Percentiles rank a stretch among this genome's conserved stretches.
Evolutionary conservation across 2,797 vertebrate genomes (phyloP).

Genomic region (Astyanax mexicanus): DNA sequence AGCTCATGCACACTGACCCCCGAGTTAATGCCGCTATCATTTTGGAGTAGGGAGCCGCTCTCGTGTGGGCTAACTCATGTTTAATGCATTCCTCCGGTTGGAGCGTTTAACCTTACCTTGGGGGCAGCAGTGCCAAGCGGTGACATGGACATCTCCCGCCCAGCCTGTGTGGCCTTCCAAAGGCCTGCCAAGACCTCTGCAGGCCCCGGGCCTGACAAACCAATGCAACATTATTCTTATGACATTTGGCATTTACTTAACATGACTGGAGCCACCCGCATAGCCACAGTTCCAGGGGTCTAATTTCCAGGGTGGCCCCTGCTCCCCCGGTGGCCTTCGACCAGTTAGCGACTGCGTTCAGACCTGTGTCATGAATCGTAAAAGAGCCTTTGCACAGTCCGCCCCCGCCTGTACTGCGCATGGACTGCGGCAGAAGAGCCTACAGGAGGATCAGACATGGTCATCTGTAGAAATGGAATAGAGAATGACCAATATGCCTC

Average conservation of each 20-base stretch:
- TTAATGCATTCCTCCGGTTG: constrained; percentile 76
- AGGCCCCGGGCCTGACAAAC: constrained; percentile 60
- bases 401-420: neutral
- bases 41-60: constrained; percentile 72
- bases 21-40: constrained; percentile 79
- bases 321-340: constrained; percentile 53
- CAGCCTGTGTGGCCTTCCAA: constrained; percentile 45
- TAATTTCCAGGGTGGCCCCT: constrained; percentile 64
- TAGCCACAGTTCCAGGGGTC: constrained; percentile 51
- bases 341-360: constrained; percentile 52
- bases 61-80: constrained; percentile 76
- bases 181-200: constrained; percentile 55
- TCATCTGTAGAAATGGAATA: too few relatives aligned
- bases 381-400: constrained; percentile 47
- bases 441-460: too few relatives aligned
- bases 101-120: constrained; percentile 77
- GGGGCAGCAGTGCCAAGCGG: constrained; percentile 55
- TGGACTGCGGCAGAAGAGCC: neutral
- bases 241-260: constrained; percentile 72
- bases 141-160: constrained; percentile 29
- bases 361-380: constrained; percentile 59
- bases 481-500: too few relatives aligned
- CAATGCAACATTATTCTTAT: constrained; percentile 65
- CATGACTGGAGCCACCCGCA: constrained; percentile 53
- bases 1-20: constrained; percentile 74